These are phyloP conservation scores for Pomacea canaliculata DNA, from an alignment of 2,888 invertebrate species.

Conservation along the genomic window DNA sequence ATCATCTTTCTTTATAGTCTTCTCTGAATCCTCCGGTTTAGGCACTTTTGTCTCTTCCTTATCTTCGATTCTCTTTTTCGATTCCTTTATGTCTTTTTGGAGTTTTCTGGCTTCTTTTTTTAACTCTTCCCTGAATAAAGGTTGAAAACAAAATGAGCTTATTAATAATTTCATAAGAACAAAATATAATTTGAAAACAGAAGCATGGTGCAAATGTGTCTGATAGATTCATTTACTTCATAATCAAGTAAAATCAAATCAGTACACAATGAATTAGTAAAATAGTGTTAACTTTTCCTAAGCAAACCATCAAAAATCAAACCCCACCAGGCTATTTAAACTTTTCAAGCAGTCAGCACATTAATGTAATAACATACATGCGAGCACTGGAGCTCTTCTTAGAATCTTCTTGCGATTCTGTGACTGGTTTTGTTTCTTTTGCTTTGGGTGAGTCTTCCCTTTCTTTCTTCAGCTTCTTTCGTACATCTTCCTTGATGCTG, in stretches of 20 bases:
- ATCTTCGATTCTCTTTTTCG: neutral
- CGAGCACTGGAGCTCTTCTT: slow-evolving; percentile 24
- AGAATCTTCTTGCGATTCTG: slow-evolving; percentile 21
- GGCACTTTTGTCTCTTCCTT: slow-evolving; percentile 2
- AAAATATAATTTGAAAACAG: too few relatives aligned
- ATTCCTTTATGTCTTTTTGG: slow-evolving; percentile 34
- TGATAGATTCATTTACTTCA: too few relatives aligned
- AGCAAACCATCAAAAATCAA: too few relatives aligned
- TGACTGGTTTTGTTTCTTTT: slow-evolving; percentile 6
- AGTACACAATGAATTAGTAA: too few relatives aligned
- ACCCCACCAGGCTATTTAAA: too few relatives aligned
- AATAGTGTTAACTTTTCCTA: too few relatives aligned
- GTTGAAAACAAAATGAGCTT: neutral
- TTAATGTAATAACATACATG: neutral
- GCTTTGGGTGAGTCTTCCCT: slow-evolving; percentile 17
- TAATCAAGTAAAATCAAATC: too few relatives aligned
- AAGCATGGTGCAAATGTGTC: too few relatives aligned
- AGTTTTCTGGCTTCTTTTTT: slow-evolving; percentile 30
- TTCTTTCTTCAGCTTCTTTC: slow-evolving; percentile 31
- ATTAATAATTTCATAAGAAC: too few relatives aligned
- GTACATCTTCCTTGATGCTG: slow-evolving; percentile 15
- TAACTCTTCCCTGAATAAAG: slow-evolving; percentile 28
- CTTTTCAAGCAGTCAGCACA: too few relatives aligned
- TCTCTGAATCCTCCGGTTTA: slow-evolving; percentile 8
- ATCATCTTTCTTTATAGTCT: slow-evolving; percentile 10